A percentile compares a stretch with the other conserved stretches of the same genome.
These are phyloP conservation scores for Aporophyla nigra DNA, from an alignment of 2,888 invertebrate genomes.

Conservation along the genomic window DNA sequence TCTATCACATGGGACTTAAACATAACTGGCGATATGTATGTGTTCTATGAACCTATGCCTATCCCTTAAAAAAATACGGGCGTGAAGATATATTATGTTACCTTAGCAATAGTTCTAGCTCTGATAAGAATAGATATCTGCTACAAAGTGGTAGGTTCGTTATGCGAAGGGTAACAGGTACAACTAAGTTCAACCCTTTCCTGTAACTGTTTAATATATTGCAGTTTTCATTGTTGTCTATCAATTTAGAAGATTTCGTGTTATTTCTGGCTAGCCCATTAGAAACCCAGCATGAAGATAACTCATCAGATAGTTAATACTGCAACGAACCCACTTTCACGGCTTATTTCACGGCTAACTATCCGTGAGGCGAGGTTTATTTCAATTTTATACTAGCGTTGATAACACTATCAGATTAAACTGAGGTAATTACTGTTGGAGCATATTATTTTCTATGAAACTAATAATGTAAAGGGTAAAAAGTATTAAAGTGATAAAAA, in stretches of 20 bases:
- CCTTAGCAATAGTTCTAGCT: background rate
- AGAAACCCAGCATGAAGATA: conserved; percentile 32
- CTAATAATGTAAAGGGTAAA: background rate
- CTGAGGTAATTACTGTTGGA: background rate
- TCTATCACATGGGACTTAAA: background rate
- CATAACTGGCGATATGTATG: background rate
- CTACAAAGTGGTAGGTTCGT: background rate
- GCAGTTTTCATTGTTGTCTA: conserved; percentile 3
- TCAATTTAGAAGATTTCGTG: background rate
- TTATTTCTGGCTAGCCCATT: conserved; percentile 2
- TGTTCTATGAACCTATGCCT: background rate
- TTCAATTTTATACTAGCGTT: conserved; percentile 26
- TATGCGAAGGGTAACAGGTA: background rate
- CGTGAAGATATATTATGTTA: background rate
- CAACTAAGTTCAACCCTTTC: background rate
- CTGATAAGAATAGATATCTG: too few relatives aligned
- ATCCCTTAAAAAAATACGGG: background rate
- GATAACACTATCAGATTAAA: conserved; percentile 27
- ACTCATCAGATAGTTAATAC: conserved; percentile 20
- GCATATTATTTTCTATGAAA: background rate
- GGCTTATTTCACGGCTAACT: conserved; percentile 56
- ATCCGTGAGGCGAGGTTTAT: conserved; percentile 38
- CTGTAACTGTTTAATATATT: background rate
- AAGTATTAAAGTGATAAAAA: too few relatives aligned
- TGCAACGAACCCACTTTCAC: conserved; percentile 56